Evolutionary conservation across 1,140 invertebrate species (phyloP).

Genomic region (Apolygus lucorum): DNA sequence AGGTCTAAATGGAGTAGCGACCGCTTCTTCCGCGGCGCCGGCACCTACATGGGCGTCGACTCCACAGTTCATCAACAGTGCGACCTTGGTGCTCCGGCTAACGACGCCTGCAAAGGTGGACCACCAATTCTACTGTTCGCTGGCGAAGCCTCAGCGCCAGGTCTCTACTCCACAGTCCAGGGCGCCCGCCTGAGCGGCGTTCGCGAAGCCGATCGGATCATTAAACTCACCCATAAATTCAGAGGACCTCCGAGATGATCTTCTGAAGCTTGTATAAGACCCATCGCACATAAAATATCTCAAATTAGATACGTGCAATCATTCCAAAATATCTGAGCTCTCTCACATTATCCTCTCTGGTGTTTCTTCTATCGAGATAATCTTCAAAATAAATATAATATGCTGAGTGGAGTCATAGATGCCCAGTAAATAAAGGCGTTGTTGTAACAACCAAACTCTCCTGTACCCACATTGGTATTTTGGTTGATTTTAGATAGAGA

Average conservation of each 20-base stretch:
- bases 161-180: constrained; percentile 66
- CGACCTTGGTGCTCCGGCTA: constrained; percentile 18
- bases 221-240: constrained; percentile 34
- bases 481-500: no score
- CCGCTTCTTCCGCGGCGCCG: constrained; percentile 58
- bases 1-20: constrained; percentile 63
- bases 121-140: constrained; percentile 65
- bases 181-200: constrained; percentile 74
- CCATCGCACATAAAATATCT: no score
- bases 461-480: no score
- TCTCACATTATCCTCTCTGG: no score
- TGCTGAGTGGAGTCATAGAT: no score
- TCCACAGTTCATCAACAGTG: constrained; percentile 40
- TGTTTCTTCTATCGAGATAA: no score
- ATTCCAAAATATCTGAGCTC: no score
- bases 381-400: no score
- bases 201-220: constrained; percentile 66
- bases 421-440: no score
- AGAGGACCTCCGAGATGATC: constrained; percentile 20
- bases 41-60: constrained; percentile 58
- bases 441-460: no score
- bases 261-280: no score
- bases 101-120: constrained; percentile 34
- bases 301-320: no score
- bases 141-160: constrained; percentile 74